Percentiles rank a stretch among this genome's conserved stretches.
These are phyloP conservation scores for Dasypus novemcinctus DNA, from an alignment of 2,113 vertebrate species.

Conservation along the genomic window DNA sequence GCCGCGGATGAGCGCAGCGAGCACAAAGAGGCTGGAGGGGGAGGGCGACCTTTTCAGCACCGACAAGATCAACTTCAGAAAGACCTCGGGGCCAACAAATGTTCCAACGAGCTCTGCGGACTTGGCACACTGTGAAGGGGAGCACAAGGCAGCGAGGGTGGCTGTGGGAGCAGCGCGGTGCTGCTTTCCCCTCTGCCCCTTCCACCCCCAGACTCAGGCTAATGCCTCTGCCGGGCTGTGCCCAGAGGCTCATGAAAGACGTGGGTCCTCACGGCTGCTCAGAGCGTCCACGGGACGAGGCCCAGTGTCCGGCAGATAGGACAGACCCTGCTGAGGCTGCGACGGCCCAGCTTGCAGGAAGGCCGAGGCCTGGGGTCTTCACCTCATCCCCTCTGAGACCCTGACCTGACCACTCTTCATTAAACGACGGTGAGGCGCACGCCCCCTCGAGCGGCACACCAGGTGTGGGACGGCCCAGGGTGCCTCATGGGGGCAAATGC, in stretches of 20 bases:
- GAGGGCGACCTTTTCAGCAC: slow-evolving; percentile 84
- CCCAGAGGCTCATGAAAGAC: slow-evolving; percentile 52
- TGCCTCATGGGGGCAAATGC: too few relatives aligned
- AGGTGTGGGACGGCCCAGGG: too few relatives aligned
- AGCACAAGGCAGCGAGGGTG: neutral
- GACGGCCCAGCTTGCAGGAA: neutral
- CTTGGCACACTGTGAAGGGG: slow-evolving; percentile 84
- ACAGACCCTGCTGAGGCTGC: neutral
- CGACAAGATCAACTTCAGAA: slow-evolving; percentile 88
- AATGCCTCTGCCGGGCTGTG: slow-evolving; percentile 45
- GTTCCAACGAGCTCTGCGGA: slow-evolving; percentile 90
- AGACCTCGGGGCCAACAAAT: slow-evolving; percentile 91
- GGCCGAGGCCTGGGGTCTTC: neutral
- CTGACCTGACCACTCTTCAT: too few relatives aligned
- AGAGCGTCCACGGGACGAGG: slow-evolving; percentile 49
- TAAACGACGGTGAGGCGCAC: too few relatives aligned
- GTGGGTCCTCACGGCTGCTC: neutral
- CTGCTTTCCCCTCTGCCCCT: accelerated
- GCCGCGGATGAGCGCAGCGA: slow-evolving; percentile 87
- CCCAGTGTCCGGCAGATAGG: slow-evolving; percentile 30
- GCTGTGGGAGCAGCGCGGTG: slow-evolving; percentile 28
- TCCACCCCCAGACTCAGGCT: neutral
- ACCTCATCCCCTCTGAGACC: neutral
- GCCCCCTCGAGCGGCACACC: too few relatives aligned
- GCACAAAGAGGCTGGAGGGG: slow-evolving; percentile 87